Percentiles rank a stretch among this genome's conserved stretches.
Evolutionary conservation across 2,797 vertebrate species (phyloP).

Genomic region (Gallirallus australis): DNA sequence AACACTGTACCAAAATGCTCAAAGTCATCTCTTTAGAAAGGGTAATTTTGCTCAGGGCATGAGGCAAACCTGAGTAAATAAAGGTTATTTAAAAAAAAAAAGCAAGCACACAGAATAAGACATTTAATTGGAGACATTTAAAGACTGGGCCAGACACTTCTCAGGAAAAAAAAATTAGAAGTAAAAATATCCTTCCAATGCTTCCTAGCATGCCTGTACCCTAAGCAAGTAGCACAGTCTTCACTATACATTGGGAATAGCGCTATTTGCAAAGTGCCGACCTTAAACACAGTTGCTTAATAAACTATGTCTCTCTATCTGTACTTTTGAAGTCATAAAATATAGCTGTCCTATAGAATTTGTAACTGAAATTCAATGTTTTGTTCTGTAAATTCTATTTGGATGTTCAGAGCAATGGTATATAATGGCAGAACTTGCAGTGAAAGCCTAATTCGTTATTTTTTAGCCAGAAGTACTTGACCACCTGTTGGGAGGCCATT

Average conservation of each 20-base stretch:
- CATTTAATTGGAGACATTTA: not conserved
- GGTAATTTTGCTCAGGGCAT: not conserved
- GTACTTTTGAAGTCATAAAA: conserved; percentile 30
- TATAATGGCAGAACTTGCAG: not conserved
- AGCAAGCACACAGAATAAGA: not conserved
- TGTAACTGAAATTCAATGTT: conserved; percentile 38
- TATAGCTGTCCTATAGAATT: conserved; percentile 4
- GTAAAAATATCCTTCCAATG: not conserved
- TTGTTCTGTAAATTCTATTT: conserved; percentile 35
- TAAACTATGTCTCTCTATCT: conserved; percentile 33
- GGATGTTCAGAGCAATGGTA: not conserved
- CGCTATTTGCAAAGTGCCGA: not conserved
- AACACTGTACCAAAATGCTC: not conserved
- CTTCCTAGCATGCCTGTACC: not conserved
- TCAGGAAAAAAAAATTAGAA: not conserved
- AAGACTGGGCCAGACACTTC: not conserved
- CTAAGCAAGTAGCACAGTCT: not conserved
- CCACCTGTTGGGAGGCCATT: conserved; percentile 11
- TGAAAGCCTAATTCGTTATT: conserved; percentile 33
- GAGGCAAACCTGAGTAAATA: not conserved
- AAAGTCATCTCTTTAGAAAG: not conserved
- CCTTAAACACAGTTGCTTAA: conserved; percentile 26
- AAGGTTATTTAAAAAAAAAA: not conserved
- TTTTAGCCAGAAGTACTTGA: conserved; percentile 39
- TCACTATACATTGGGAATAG: not conserved